These are phyloP conservation scores for Apostichopus californicus DNA, from an alignment of 35 echinoderm and acorn worm genomes.

Conservation along the genomic window DNA sequence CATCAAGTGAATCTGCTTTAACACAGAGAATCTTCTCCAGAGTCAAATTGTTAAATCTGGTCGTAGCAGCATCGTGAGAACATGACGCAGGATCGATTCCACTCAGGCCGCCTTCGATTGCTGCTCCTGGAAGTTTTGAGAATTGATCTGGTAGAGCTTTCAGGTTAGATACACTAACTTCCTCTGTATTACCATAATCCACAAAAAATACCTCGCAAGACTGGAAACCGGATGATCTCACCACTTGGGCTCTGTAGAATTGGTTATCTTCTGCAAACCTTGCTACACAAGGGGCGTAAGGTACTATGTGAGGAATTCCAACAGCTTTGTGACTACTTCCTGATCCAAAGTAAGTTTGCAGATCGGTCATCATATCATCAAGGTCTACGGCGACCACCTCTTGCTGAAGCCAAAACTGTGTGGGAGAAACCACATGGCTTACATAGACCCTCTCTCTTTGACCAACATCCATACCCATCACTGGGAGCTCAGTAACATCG, in stretches of 20 bases:
- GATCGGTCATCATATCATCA: conserved; percentile 83
- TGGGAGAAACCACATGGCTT: conserved; percentile 60
- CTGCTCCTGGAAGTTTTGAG: conserved; percentile 68
- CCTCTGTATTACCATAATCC: conserved; percentile 84
- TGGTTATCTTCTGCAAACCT: conserved; percentile 76
- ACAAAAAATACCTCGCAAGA: conserved; percentile 79
- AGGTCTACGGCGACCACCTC: conserved; percentile 57
- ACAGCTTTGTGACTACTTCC: not conserved
- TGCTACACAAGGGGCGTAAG: conserved; percentile 72
- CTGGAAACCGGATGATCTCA: conserved; percentile 46
- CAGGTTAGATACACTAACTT: conserved; percentile 47
- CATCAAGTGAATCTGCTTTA: conserved; percentile 64
- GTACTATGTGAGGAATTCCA: not conserved
- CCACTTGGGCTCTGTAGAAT: conserved; percentile 64
- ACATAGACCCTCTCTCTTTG: conserved; percentile 72
- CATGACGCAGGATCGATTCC: conserved; percentile 64
- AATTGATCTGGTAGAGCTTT: conserved; percentile 59
- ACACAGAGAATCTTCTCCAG: conserved; percentile 71
- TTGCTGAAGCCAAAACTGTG: conserved; percentile 84
- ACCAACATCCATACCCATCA: conserved; percentile 61
- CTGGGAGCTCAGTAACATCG: not conserved
- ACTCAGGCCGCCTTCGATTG: conserved; percentile 75
- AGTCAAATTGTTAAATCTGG: conserved; percentile 77
- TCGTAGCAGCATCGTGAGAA: conserved; percentile 16
- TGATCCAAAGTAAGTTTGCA: conserved; percentile 50